phyloP scores from a whole-genome alignment of 2,113 vertebrate species.

The Entelurus aequoreus region DNA sequence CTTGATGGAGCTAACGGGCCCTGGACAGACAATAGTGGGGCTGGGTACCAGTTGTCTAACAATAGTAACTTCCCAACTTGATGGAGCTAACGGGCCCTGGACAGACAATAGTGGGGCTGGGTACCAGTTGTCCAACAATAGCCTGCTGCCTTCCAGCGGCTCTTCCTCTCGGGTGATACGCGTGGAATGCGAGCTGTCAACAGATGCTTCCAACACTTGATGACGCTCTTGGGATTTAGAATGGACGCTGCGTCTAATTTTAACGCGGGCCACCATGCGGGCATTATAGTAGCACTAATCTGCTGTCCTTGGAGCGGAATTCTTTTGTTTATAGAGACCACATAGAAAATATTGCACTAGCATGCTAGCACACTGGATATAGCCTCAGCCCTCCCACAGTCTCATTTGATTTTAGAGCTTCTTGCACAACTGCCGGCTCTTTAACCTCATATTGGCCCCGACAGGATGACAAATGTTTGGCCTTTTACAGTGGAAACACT shows the following conservation, averaged over 20 bases:
- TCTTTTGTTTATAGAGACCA: slow-evolving; percentile 68
- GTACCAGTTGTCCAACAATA: slow-evolving; percentile 76
- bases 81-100: slow-evolving; percentile 35
- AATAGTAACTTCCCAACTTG: too few relatives aligned
- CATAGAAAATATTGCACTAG: slow-evolving; percentile 41
- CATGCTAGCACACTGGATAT: slow-evolving; percentile 50
- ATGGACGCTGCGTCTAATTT: slow-evolving; percentile 86
- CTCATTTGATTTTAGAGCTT: slow-evolving; percentile 43
- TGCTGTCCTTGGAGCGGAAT: slow-evolving; percentile 75
- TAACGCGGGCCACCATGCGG: slow-evolving; percentile 78
- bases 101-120: slow-evolving; percentile 69
- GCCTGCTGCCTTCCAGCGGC: slow-evolving; percentile 50
- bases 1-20: too few relatives aligned
- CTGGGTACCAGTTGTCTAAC: too few relatives aligned
- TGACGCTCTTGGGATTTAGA: slow-evolving; percentile 85
- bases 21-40: too few relatives aligned
- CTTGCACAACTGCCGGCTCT: slow-evolving; percentile 31
- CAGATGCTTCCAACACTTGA: slow-evolving; percentile 88
- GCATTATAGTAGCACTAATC: slow-evolving; percentile 78
- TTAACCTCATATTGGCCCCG: slow-evolving; percentile 16
- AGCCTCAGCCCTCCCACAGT: slow-evolving; percentile 24
- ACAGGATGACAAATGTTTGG: slow-evolving; percentile 27
- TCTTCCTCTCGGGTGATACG: slow-evolving; percentile 85
- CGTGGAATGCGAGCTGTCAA: slow-evolving; percentile 92
- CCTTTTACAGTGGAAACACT: too few relatives aligned